A percentile compares a stretch with the other conserved stretches of the same genome.
Conservation (phyloP, 2,797 vertebrate genomes). For the Lophotriccus pileatus region DNA sequence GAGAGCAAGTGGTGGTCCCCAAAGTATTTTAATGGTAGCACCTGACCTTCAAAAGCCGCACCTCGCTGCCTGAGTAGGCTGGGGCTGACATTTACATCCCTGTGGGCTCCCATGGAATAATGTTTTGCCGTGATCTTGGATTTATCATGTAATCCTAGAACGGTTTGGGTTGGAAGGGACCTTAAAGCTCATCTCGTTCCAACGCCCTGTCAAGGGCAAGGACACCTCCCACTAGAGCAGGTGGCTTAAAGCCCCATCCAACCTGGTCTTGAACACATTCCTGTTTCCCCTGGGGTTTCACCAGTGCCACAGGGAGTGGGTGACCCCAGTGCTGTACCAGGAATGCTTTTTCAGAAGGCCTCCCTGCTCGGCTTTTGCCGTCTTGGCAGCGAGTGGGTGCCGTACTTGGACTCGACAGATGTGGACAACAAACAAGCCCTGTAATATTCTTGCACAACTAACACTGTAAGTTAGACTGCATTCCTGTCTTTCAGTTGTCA, state of each 20-base stretch:
- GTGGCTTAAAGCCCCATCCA: background rate
- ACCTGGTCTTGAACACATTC: background rate
- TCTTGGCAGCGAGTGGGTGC: rapidly evolving
- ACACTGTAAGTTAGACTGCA: background rate
- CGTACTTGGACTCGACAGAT: rapidly evolving
- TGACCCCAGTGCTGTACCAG: background rate
- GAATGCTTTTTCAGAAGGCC: background rate
- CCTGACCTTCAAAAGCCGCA: background rate
- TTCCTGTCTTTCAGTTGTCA: conserved; percentile 61
- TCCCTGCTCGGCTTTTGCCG: background rate
- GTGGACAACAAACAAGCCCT: background rate
- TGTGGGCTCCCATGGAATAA: background rate
- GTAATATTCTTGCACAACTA: background rate
- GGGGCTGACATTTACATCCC: background rate
- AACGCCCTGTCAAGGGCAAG: background rate
- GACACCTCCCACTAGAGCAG: background rate
- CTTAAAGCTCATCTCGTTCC: rapidly evolving
- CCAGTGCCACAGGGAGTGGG: rapidly evolving
- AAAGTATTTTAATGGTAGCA: background rate
- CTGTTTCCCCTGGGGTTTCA: background rate
- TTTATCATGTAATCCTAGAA: background rate
- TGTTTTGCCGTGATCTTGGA: rapidly evolving
- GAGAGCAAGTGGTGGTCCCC: background rate
- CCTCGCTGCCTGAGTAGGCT: rapidly evolving
- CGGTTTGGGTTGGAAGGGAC: background rate